Percentiles rank a stretch among this genome's conserved stretches.
Evolutionary conservation across 2,797 vertebrate species (phyloP).

Genomic region (Phyllotis vaccarum): DNA sequence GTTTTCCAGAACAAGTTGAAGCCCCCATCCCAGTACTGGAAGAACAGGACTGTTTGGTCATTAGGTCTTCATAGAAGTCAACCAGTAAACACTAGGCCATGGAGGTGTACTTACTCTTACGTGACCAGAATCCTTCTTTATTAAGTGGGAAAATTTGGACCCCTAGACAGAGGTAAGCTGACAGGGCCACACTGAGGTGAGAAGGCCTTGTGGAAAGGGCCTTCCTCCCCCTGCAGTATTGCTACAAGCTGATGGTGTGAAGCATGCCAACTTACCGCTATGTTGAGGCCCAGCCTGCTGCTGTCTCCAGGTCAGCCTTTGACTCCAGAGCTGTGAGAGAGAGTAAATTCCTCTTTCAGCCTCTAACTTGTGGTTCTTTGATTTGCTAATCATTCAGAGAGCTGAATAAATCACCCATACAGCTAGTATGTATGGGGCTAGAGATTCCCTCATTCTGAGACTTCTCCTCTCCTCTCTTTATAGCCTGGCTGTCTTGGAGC

Average conservation of each 20-base stretch:
- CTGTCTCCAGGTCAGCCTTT: fast-evolving
- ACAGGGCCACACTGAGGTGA: background rate
- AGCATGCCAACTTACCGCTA: fast-evolving
- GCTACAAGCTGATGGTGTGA: background rate
- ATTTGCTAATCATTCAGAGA: background rate
- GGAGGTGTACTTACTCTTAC: background rate
- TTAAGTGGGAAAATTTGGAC: background rate
- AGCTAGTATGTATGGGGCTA: background rate
- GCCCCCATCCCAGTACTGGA: no score
- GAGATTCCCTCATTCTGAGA: background rate
- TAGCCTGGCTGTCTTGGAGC: background rate
- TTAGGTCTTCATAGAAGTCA: background rate
- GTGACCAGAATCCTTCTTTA: background rate
- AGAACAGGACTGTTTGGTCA: background rate
- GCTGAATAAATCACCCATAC: no score
- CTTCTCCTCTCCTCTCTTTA: background rate
- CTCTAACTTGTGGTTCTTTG: background rate
- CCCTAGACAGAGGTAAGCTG: no score
- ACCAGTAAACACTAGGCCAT: background rate
- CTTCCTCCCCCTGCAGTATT: background rate
- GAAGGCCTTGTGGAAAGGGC: fast-evolving
- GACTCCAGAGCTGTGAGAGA: background rate
- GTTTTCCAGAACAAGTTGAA: background rate
- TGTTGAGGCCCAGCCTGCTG: background rate
- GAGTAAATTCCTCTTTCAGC: background rate